Conservation (phyloP, 2,797 vertebrate genomes). For the Crax fasciolata region DNA sequence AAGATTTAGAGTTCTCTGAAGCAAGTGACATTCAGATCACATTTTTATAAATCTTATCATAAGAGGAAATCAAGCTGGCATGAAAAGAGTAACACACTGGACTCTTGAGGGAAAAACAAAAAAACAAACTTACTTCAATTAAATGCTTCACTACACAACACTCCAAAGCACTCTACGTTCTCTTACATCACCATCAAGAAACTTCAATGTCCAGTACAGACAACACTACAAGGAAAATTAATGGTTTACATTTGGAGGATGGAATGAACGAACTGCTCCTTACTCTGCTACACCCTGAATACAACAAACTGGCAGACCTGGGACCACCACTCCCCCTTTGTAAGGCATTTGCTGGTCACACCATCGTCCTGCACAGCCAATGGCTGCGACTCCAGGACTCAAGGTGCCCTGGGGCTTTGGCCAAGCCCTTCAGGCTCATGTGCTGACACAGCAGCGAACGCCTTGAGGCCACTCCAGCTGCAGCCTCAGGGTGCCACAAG, state of each 20-base stretch:
- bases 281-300: conserved; percentile 5
- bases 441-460: neutral
- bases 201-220: conserved; percentile 59
- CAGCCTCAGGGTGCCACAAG: neutral
- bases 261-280: conserved; percentile 3
- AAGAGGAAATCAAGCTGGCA: neutral
- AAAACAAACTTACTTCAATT: conserved; percentile 60
- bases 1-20: neutral
- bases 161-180: conserved; percentile 64
- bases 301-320: neutral
- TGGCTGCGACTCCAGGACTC: neutral
- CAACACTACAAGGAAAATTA: conserved; percentile 64
- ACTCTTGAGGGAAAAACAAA: neutral
- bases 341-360: rapidly evolving
- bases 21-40: neutral
- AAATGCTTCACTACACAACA: conserved; percentile 61
- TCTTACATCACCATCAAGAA: conserved; percentile 59
- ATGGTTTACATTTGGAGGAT: conserved; percentile 45
- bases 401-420: neutral
- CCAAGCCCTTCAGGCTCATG: neutral
- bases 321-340: neutral
- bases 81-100: neutral
- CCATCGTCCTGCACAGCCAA: neutral
- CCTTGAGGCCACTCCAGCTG: neutral
- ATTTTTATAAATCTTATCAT: neutral